Evolutionary conservation across 2,888 invertebrate species (phyloP).

Genomic region (Oxystoma pomonae): DNA sequence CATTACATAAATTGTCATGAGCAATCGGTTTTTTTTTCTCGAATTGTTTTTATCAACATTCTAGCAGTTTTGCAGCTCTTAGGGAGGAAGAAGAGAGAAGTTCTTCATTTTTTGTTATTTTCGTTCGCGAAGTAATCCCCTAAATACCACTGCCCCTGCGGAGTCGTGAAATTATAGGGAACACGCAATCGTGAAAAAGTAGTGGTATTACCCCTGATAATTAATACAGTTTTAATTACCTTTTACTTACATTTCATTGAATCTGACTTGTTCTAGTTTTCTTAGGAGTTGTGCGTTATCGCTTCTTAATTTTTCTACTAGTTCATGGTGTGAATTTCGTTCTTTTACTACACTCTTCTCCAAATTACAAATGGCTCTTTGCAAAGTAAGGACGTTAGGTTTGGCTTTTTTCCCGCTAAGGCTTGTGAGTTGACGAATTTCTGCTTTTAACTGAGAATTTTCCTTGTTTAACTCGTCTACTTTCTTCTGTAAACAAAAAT

Average conservation of each 20-base stretch:
- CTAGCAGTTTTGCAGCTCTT: too few species aligned
- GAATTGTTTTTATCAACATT: too few species aligned
- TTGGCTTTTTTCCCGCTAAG: constrained; percentile 30
- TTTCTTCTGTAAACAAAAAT: constrained; percentile 37
- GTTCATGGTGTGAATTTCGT: constrained; percentile 44
- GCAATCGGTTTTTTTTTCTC: too few species aligned
- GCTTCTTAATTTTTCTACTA: constrained; percentile 45
- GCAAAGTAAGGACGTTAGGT: constrained; percentile 33
- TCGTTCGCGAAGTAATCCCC: too few species aligned
- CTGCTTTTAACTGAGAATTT: constrained; percentile 38
- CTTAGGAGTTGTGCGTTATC: constrained; percentile 43
- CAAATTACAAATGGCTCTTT: constrained; percentile 45
- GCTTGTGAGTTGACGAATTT: constrained; percentile 33
- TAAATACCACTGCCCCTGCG: too few species aligned
- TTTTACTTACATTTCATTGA: constrained; percentile 34
- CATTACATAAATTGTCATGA: too few species aligned
- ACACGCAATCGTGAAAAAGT: too few species aligned
- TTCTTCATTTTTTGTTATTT: too few species aligned
- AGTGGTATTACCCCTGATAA: too few species aligned
- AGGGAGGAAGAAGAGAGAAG: too few species aligned
- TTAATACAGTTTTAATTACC: constrained; percentile 18
- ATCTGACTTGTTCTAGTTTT: constrained; percentile 39
- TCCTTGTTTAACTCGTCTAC: constrained; percentile 41
- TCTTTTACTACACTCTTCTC: constrained; percentile 47
- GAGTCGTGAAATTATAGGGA: too few species aligned